Evolutionary conservation across 2,113 vertebrate species (phyloP).

Genomic region (Mormoops blainvillei): DNA sequence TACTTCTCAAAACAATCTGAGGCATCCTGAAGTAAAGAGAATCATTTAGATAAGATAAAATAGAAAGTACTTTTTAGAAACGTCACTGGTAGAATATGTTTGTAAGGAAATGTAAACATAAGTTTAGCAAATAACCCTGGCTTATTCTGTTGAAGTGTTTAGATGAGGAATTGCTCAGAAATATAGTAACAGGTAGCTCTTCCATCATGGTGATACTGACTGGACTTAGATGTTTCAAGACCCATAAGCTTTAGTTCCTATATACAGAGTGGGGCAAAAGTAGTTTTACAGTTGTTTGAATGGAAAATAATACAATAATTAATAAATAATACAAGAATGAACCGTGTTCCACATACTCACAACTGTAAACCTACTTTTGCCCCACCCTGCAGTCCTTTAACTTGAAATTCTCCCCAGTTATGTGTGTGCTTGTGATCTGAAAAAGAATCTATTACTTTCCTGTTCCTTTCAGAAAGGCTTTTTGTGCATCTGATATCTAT

Average conservation of each 20-base stretch:
- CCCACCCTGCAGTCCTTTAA: neutral
- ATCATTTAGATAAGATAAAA: neutral
- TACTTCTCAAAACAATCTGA: neutral
- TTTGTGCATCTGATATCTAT: neutral
- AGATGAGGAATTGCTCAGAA: conserved; percentile 6
- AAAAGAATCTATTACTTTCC: neutral
- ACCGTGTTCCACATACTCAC: neutral
- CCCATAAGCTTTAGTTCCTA: neutral
- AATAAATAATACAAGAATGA: neutral
- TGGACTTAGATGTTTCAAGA: neutral
- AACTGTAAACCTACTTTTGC: neutral
- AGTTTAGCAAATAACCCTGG: neutral
- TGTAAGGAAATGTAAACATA: neutral
- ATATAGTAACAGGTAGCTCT: neutral
- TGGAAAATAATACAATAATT: neutral
- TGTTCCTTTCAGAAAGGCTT: neutral
- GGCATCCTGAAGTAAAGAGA: neutral
- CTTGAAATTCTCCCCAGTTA: neutral
- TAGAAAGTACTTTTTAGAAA: neutral
- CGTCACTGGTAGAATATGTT: neutral
- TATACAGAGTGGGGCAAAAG: neutral
- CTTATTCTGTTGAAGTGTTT: neutral
- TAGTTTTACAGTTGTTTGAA: neutral
- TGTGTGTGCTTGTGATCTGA: neutral
- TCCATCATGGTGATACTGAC: neutral